Evolutionary conservation across 2,113 vertebrate species (phyloP), one percentile per base, ranked within the genome.

Genomic region (Cyanoderma ruficeps): DNA sequence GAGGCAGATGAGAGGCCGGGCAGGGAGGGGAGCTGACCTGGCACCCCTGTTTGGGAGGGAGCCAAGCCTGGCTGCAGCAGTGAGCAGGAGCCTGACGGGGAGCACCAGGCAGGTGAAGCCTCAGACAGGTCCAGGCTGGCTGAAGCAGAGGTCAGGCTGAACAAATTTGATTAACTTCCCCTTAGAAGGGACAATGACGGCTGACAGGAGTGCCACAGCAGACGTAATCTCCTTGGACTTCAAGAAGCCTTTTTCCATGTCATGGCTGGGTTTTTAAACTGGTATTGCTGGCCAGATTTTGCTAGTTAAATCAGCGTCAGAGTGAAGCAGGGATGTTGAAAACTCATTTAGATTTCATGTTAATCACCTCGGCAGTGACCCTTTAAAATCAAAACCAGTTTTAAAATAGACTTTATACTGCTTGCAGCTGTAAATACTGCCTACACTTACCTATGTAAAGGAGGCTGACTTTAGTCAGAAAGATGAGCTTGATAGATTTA

Each of bases 121-220:
- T 87, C 23, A 63, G 81, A 84, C 57, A 95, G 72, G 50, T 94
- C 75, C 69, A 84, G 69, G 31, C 41, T 92, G 85, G 53, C 82
- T 89, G 83, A 96, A 89, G n/a, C 72, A 88, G 78, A 93, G 90
- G 90, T 95, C 95, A 97, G 27, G 55, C 49, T 83, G 88, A 94
- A 82, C 79, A 97, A 92, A 95, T 92, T 49, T 90, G 65, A 94
- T 91, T 92, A 95, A 84, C 78, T 92, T 91, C 82, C 95, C 86
- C 75, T 69, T 56, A 27, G 63, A 93, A 94, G 37, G 78, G 65
- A 85, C 93, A 93, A 21, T 87, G 90, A 95, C 88, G 93, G 44
- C 86, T 96, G 94, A 89, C 83, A 91, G 76, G 50, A 95, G 61
- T 10, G 10, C 53, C 1, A 8, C 56, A 56, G 49, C 52, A 92